Evolutionary conservation across 2,797 vertebrate genomes (phyloP).

Genomic region (Enteromius unitaeniatus): DNA sequence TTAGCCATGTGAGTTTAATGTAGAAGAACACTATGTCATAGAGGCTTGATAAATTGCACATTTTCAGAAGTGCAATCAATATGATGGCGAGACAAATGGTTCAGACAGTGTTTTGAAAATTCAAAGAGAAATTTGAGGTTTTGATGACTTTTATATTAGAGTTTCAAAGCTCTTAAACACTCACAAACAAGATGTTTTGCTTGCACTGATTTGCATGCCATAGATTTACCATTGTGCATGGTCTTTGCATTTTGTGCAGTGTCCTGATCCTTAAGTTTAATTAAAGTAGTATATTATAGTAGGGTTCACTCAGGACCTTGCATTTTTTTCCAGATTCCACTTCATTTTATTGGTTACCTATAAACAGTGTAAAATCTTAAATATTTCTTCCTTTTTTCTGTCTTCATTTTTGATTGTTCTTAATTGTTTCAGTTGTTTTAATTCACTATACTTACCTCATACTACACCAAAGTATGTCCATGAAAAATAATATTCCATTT

Average conservation of each 20-base stretch:
- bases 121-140: neutral
- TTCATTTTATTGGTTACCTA: neutral
- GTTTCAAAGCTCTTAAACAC: neutral
- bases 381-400: neutral
- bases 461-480: neutral
- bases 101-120: neutral
- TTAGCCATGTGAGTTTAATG: slow-evolving; percentile 29
- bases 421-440: neutral
- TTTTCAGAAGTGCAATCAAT: slow-evolving; percentile 15
- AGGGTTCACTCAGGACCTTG: neutral
- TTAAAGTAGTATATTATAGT: neutral
- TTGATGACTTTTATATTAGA: neutral
- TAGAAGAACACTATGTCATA: slow-evolving; percentile 16
- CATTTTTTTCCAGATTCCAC: neutral
- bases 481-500: neutral
- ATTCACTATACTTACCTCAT: too few species aligned
- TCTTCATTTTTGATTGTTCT: neutral
- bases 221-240: neutral
- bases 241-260: neutral
- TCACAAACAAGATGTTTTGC: neutral
- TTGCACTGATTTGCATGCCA: neutral
- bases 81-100: neutral
- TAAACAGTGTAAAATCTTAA: neutral
- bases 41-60: slow-evolving; percentile 6
- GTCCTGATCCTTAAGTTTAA: neutral